A percentile compares a stretch with the other conserved stretches of the same genome.
phyloP scores from a whole-genome alignment of 2,888 invertebrate genomes.

The Melangyna quadrimaculata region DNA sequence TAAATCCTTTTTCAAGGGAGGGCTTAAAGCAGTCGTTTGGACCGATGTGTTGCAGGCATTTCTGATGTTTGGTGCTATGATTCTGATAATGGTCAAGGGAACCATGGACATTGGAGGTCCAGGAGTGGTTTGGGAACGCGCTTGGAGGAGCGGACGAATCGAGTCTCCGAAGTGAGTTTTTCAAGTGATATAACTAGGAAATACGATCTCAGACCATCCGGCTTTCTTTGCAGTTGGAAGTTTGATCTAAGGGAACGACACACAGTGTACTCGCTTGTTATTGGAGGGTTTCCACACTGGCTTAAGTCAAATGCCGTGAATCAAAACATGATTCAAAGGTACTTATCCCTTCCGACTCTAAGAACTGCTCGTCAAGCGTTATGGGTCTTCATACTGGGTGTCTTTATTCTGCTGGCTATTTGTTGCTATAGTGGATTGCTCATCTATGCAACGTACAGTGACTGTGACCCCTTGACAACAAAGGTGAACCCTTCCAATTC shows the following conservation, averaged over 20 bases:
- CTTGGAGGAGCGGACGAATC: conserved; percentile 84
- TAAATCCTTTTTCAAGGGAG: conserved; percentile 81
- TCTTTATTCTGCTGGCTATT: conserved; percentile 87
- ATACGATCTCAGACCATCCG: background rate
- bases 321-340: conserved; percentile 91
- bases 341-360: conserved; percentile 86
- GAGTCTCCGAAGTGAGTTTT: conserved; percentile 84
- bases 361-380: conserved; percentile 82
- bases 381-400: conserved; percentile 89
- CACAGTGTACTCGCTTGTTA: conserved; percentile 86
- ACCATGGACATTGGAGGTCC: conserved; percentile 86
- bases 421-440: conserved; percentile 93
- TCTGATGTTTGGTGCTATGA: conserved; percentile 87
- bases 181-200: background rate
- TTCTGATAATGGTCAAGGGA: conserved; percentile 85
- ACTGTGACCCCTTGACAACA: conserved; percentile 92
- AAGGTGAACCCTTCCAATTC: conserved; percentile 80
- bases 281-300: conserved; percentile 89
- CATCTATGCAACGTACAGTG: conserved; percentile 91
- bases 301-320: conserved; percentile 87
- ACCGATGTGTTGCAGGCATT: conserved; percentile 87
- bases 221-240: conserved; percentile 82
- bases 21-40: conserved; percentile 87
- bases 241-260: conserved; percentile 88
- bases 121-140: conserved; percentile 83